Evolutionary conservation across 2,797 vertebrate genomes (phyloP).

Genomic region (Anabas testudineus): DNA sequence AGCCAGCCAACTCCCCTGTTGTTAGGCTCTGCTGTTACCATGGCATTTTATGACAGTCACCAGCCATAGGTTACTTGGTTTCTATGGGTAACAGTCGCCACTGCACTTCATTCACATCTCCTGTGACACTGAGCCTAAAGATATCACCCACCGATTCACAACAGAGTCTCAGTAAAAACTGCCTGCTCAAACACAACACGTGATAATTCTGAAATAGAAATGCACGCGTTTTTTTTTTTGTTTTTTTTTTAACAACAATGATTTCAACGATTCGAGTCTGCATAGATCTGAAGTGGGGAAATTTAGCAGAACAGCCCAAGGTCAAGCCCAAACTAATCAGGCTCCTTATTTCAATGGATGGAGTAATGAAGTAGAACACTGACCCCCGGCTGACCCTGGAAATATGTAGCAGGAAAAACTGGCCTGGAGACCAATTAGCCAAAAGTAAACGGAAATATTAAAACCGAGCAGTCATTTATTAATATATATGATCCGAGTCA

Average conservation of each 20-base stretch:
- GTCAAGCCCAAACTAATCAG: conserved; percentile 79
- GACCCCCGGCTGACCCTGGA: conserved; percentile 70
- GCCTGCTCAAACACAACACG: background rate
- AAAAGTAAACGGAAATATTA: conserved; percentile 65
- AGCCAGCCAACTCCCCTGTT: conserved; percentile 57
- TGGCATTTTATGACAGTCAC: conserved; percentile 66
- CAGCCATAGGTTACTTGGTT: conserved; percentile 72
- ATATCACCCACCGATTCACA: conserved; percentile 8
- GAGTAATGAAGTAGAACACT: conserved; percentile 77
- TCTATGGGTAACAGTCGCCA: conserved; percentile 68
- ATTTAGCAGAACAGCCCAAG: conserved; percentile 68
- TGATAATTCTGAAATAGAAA: conserved; percentile 23
- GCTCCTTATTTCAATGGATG: conserved; percentile 70
- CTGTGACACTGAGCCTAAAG: conserved; percentile 33
- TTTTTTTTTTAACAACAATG: background rate
- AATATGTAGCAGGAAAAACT: conserved; percentile 59
- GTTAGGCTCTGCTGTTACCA: conserved; percentile 76
- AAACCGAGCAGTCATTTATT: conserved; percentile 51
- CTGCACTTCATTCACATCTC: conserved; percentile 46
- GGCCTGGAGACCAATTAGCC: conserved; percentile 71
- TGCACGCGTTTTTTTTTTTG: background rate
- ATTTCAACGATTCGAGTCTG: conserved; percentile 49
- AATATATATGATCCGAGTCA: conserved; percentile 52
- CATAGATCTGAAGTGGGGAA: conserved; percentile 57
- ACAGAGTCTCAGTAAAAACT: conserved; percentile 17